phyloP scores from a whole-genome alignment of 2,888 invertebrate species.

The Amaurobius ferox region DNA sequence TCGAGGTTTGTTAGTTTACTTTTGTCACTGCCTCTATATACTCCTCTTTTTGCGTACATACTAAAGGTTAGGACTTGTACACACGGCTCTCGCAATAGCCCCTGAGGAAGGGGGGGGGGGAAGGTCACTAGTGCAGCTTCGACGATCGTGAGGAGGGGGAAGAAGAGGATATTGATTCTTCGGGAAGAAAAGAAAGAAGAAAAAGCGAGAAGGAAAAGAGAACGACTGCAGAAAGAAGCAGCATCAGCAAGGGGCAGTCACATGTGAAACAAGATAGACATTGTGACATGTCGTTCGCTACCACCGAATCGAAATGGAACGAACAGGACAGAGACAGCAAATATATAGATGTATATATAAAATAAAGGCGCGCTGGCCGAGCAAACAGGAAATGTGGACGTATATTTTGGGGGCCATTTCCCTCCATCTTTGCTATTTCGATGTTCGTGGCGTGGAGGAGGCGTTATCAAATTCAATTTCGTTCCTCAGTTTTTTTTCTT shows the following conservation, averaged over 20 bases:
- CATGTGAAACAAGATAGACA: conserved; percentile 66
- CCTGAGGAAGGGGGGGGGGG: neutral
- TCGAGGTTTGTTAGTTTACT: conserved; percentile 60
- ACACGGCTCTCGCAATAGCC: conserved; percentile 24
- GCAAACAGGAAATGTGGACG: conserved; percentile 70
- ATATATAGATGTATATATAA: conserved; percentile 46
- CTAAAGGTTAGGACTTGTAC: conserved; percentile 51
- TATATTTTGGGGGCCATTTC: conserved; percentile 42
- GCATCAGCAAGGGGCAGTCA: conserved; percentile 58
- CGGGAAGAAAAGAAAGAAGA: conserved; percentile 2
- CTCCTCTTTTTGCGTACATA: conserved; percentile 32
- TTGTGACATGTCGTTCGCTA: conserved; percentile 65
- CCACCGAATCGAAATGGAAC: conserved; percentile 46
- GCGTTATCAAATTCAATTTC: conserved; percentile 69
- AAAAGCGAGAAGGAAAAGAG: neutral
- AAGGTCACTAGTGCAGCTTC: conserved; percentile 25
- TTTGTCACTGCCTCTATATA: conserved; percentile 41
- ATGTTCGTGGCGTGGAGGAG: conserved; percentile 39
- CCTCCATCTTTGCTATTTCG: conserved; percentile 5
- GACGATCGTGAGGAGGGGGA: conserved; percentile 21
- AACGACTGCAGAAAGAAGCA: conserved; percentile 7
- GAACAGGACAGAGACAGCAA: neutral
- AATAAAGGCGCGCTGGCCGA: conserved; percentile 64
- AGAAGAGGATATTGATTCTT: conserved; percentile 54
- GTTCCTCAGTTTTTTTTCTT: conserved; percentile 25